Conservation (phyloP, 1,140 invertebrate species). For the Cyphomyrmex costatus region DNA sequence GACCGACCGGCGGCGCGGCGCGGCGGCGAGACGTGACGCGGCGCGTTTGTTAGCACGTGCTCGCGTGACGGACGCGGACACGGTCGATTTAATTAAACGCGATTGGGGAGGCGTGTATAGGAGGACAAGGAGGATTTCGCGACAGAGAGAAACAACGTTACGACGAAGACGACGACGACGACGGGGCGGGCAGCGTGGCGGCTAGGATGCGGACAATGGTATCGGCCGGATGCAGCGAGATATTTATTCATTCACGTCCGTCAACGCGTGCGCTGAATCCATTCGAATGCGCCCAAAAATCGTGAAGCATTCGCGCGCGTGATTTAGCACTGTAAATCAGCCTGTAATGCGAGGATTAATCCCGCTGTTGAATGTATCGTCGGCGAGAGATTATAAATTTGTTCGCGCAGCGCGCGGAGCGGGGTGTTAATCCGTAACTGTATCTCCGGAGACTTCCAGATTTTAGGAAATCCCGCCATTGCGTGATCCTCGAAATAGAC, state of each 20-base stretch:
- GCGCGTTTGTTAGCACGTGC: constrained; percentile 54
- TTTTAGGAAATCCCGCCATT: constrained; percentile 50
- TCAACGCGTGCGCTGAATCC: background rate
- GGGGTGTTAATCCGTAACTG: constrained; percentile 51
- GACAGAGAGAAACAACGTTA: background rate
- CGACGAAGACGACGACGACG: background rate
- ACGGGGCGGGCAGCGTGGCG: background rate
- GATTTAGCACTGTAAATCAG: constrained; percentile 60
- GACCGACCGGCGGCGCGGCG: background rate
- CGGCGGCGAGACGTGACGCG: constrained; percentile 43
- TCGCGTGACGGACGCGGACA: constrained; percentile 70
- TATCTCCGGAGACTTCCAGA: constrained; percentile 56
- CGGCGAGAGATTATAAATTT: constrained; percentile 61
- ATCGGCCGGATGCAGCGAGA: background rate
- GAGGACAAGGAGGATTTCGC: constrained; percentile 6
- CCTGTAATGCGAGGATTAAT: constrained; percentile 51
- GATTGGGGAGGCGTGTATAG: constrained; percentile 63
- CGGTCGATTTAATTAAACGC: constrained; percentile 75
- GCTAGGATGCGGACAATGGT: background rate
- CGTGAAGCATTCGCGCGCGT: constrained; percentile 24
- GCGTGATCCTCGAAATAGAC: constrained; percentile 39
- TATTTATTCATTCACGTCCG: constrained; percentile 40
- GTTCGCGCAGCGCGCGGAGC: constrained; percentile 23
- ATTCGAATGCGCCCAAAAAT: background rate
- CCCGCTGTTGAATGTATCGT: constrained; percentile 46